Base-by-base conservation (phyloP, 2,888 invertebrate species). In the Pachymerium ferrugineum region DNA sequence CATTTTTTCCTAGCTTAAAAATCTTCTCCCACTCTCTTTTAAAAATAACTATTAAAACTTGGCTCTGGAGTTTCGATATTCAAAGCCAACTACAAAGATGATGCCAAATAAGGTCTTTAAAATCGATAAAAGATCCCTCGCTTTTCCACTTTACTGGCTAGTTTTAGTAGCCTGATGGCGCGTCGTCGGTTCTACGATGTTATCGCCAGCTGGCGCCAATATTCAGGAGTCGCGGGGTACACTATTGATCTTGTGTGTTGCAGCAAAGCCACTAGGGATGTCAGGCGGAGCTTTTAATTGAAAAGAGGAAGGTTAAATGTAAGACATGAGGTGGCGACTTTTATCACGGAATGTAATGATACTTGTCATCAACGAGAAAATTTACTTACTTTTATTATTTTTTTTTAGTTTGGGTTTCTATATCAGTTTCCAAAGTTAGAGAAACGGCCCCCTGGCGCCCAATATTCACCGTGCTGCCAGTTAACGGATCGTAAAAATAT, bases 161-260 rank as follows among this genome's bases (percentile, higher is more conserved):
- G 25, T 25, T 25, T 62, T 62, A 8, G 25, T n/a, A 62, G 12
- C 28, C 62, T 16, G 31, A 22, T 31, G 31, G 70, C 29, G 70
- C 10, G 70, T 10, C 33, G 31, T 16, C 68, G 30, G 70, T 69
- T 33, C 19, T 22, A 30, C 16, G 30, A 31, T 19, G 70, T 30
- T 33, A 33, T 69, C 70, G 70, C 62, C 62, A 62, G 62, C 31
- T 69, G 70, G 70, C 70, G 70, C 31, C 33, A 69, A 33, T 33
- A 69, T 69, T 69, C 16, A 69, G 33, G 29, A 33, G 70, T n/a
- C n/a, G 62, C 25, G 25, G 12, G 28, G 62, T 28, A 62, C 25
- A 22, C 8, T 62, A 62, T 62, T 28, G 62, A 62, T 62, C 62
- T 22, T 14, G 28, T 12, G 38, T 12, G 38, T 62, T 22, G 25